Base-by-base conservation (phyloP, 2,888 invertebrate genomes). In the Torymus auratus region DNA sequence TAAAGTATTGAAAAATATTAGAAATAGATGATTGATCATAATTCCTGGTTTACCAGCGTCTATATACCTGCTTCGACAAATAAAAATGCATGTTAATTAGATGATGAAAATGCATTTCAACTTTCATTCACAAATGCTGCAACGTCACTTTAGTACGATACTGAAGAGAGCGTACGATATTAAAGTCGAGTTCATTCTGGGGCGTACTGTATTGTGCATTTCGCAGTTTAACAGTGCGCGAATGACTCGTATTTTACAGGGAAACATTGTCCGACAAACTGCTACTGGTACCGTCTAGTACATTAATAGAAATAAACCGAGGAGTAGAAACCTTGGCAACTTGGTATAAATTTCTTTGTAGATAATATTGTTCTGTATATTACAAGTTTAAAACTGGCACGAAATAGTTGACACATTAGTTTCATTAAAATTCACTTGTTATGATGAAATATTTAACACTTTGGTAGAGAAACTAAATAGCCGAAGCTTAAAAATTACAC, bases 231-330 rank as follows among this genome's bases (percentile, higher is more conserved):
- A 71, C n/a, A 71, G 41, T 60, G 53, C 13, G 67, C 17, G 71
- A 80, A 75, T 80, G 80, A 71, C 71, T 80, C 58, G 75, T 70
- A 53, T 67, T 80, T 61, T 56, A 23, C 56, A 56, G 67, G 50
- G 61, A 58, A 50, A 61, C 17, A 50, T 74, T 53, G 50, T 15
- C 28, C 41, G 62, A 67, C 41, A 68, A 78, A 83, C 12, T 67
- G 78, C 72, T 78, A 78, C 83, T 83, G 82, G 78, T 71, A 78
- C 82, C 50, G 72, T 83, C 67, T 82, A 78, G 80, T 82, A 82
- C 80, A 81, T 75, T 64, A 64, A 64, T 52, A n/a, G 68, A 60
- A 50, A 28, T 68, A 15, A 64, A 5, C 41, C 41, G 41, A 41
- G 41, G 7, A 15, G 53, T 15, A 53, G 52, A 11, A 10, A 15